Conservation (phyloP, 2,888 invertebrate species). For the Drosophila emarginata region DNA sequence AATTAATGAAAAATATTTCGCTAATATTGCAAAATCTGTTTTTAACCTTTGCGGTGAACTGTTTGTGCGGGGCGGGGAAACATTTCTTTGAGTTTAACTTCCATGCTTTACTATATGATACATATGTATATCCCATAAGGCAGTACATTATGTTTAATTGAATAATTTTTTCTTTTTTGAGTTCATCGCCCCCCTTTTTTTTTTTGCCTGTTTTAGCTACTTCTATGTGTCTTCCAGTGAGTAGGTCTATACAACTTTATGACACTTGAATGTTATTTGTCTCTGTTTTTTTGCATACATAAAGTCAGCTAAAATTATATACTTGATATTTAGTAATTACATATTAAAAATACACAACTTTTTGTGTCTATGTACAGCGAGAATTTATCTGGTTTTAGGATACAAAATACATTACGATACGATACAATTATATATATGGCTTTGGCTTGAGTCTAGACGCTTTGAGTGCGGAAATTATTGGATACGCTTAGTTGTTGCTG, state of each 20-base stretch:
- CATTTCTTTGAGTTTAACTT: no score
- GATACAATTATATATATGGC: constrained; percentile 44
- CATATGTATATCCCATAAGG: no score
- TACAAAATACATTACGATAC: constrained; percentile 21
- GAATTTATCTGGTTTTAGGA: constrained; percentile 23
- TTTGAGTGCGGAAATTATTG: constrained; percentile 66
- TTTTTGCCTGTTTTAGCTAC: background rate
- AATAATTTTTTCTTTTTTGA: no score
- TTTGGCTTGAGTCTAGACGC: constrained; percentile 69
- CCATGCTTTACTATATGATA: no score
- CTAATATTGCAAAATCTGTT: no score
- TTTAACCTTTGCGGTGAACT: no score
- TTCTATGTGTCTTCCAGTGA: constrained; percentile 16
- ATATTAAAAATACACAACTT: constrained; percentile 53
- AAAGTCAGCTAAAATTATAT: constrained; percentile 55
- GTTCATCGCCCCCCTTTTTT: background rate
- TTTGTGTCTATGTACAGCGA: constrained; percentile 53
- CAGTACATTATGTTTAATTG: no score
- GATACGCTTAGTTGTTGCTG: constrained; percentile 64
- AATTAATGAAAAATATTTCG: no score
- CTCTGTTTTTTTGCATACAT: constrained; percentile 30
- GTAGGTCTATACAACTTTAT: constrained; percentile 33
- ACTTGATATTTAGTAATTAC: constrained; percentile 46
- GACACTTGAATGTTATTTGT: constrained; percentile 29
- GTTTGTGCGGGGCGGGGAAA: no score